Conservation (phyloP, 1,140 invertebrate genomes). For the Caenorhabditis remanei region DNA sequence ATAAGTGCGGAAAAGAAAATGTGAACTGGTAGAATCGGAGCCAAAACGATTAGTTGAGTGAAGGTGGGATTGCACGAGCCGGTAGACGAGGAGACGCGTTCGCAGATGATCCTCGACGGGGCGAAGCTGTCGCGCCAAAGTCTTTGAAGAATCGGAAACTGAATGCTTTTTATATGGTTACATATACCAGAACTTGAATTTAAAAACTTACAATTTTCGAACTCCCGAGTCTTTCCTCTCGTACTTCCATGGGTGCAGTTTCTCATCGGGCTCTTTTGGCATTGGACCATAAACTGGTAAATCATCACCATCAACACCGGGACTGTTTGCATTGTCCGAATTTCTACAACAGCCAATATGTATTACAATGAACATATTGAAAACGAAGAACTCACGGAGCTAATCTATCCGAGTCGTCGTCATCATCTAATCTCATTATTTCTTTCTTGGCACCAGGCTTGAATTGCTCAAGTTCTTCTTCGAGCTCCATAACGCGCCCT, state of each 20-base stretch:
- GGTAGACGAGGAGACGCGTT: conserved; percentile 62
- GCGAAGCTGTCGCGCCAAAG: conserved; percentile 59
- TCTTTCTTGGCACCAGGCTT: conserved; percentile 79
- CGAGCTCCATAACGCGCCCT: conserved; percentile 84
- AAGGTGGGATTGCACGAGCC: conserved; percentile 52
- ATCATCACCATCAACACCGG: conserved; percentile 27
- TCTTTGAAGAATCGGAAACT: conserved; percentile 70
- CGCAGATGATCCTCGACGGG: conserved; percentile 60
- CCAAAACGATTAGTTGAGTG: conserved; percentile 41
- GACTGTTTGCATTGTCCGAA: neutral
- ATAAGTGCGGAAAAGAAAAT: conserved; percentile 22
- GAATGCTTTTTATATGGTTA: conserved; percentile 57
- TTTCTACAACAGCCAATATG: neutral
- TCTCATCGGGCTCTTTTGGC: conserved; percentile 94
- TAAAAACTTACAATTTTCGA: conserved; percentile 74
- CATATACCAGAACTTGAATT: neutral
- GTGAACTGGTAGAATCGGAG: conserved; percentile 20
- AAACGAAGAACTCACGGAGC: neutral
- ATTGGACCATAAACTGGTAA: conserved; percentile 89
- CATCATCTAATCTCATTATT: conserved; percentile 29
- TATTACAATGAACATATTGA: no score
- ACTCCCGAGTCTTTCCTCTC: conserved; percentile 76
- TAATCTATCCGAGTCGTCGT: conserved; percentile 26
- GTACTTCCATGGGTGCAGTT: conserved; percentile 81
- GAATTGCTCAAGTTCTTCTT: conserved; percentile 87